These are phyloP conservation scores for Neoarius graeffei DNA, from an alignment of 2,113 vertebrate species.

Conservation along the genomic window DNA sequence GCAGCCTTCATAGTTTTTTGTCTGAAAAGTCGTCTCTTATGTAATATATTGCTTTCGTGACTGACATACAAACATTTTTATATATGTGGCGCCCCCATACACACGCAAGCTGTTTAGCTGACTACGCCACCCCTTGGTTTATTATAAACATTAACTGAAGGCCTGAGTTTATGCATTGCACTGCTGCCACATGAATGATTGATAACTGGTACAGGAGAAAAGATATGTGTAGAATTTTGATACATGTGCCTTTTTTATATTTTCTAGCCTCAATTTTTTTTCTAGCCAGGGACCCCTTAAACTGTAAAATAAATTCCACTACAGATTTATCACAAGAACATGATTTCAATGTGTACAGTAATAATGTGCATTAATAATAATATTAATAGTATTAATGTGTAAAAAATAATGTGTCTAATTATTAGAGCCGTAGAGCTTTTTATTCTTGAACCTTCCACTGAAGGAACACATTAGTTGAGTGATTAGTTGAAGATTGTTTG, in stretches of 20 bases:
- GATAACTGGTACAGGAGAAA: not conserved
- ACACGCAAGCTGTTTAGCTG: too few species aligned
- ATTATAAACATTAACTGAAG: not conserved
- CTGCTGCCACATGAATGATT: constrained; percentile 1
- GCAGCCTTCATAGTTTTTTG: too few species aligned
- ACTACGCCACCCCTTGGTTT: not conserved
- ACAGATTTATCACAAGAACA: not conserved
- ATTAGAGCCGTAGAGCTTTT: not conserved
- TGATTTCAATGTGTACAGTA: not conserved
- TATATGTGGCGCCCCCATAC: too few species aligned
- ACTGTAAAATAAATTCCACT: not conserved
- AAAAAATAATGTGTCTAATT: not conserved
- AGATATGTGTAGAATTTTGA: not conserved
- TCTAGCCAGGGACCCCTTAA: not conserved
- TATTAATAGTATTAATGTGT: too few species aligned
- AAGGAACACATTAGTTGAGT: not conserved
- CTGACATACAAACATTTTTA: too few species aligned
- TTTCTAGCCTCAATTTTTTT: not conserved
- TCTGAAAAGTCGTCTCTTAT: too few species aligned
- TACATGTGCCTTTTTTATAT: not conserved
- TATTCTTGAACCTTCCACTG: not conserved
- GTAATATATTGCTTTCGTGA: too few species aligned
- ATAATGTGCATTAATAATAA: not conserved
- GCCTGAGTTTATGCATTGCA: not conserved
- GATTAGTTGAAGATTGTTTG: not conserved